Evolutionary conservation across 1,140 invertebrate species (phyloP).

Genomic region (Lepidurus arcticus): DNA sequence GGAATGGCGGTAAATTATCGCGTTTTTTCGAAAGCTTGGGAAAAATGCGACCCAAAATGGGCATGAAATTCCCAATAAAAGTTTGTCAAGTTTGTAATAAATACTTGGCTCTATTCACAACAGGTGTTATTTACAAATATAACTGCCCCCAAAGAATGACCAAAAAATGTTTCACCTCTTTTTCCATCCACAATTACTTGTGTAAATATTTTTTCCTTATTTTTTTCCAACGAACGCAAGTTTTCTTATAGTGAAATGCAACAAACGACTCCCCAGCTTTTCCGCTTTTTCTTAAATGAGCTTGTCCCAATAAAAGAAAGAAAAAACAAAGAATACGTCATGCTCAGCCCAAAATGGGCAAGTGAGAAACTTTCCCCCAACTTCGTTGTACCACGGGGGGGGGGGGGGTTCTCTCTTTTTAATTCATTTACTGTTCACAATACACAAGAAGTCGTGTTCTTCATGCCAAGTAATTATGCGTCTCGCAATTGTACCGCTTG

Average conservation of each 20-base stretch:
- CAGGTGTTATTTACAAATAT: constrained; percentile 22
- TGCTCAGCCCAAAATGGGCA: constrained; percentile 9
- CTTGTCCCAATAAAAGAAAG: not conserved
- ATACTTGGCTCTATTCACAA: constrained; percentile 22
- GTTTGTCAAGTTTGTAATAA: not conserved
- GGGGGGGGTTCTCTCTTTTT: not conserved
- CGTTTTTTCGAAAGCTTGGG: not conserved
- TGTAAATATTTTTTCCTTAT: not conserved
- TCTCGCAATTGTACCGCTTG: not conserved
- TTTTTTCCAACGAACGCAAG: not conserved
- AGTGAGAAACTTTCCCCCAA: constrained; percentile 19
- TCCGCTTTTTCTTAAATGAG: not conserved
- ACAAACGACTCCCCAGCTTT: not conserved
- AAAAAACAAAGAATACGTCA: constrained; percentile 1
- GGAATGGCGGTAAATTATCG: not conserved
- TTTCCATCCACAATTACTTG: no score
- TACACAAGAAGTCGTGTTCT: not conserved
- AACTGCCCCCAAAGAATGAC: not conserved
- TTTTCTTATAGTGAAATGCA: not conserved
- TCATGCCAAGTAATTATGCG: constrained; percentile 8
- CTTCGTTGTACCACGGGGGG: not conserved
- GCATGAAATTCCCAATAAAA: not conserved
- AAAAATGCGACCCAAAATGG: not conserved
- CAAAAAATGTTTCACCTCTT: no score
- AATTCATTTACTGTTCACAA: not conserved